These are phyloP conservation scores for Scolopax rusticola DNA, from an alignment of 2,797 vertebrate genomes.

Conservation along the genomic window DNA sequence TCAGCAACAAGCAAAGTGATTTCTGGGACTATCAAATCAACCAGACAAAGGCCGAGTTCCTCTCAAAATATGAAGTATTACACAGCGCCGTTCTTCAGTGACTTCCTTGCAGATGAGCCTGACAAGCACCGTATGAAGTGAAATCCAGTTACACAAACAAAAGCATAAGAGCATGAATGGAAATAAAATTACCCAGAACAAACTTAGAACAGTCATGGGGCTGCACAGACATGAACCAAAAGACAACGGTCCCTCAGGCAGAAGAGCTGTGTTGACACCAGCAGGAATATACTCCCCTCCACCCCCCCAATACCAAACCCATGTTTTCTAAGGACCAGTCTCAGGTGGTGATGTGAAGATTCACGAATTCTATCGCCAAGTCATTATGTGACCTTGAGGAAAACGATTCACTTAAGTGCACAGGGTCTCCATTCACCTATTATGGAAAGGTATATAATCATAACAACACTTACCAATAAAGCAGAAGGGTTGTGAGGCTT, in stretches of 20 bases:
- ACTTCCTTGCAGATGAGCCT: background rate
- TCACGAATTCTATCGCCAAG: background rate
- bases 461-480: conserved; percentile 8
- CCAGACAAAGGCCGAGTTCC: background rate
- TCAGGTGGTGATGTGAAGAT: conserved; percentile 43
- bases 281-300: background rate
- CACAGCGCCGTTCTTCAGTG: background rate
- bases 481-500: background rate
- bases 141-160: conserved; percentile 19
- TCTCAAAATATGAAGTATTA: conserved; percentile 43
- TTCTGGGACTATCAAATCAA: background rate
- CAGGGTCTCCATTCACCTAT: conserved; percentile 14
- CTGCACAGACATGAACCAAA: background rate
- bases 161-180: background rate
- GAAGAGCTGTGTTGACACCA: background rate
- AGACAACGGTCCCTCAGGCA: conserved; percentile 24
- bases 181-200: background rate
- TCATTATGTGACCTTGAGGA: conserved; percentile 52
- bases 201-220: background rate
- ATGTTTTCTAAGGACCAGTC: conserved; percentile 11
- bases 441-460: background rate
- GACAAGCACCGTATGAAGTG: background rate
- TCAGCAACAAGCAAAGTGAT: background rate
- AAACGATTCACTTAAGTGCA: conserved; percentile 26
- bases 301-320: background rate